These are phyloP conservation scores for Rhincodon typus DNA, from an alignment of 2,797 vertebrate species.

Conservation along the genomic window DNA sequence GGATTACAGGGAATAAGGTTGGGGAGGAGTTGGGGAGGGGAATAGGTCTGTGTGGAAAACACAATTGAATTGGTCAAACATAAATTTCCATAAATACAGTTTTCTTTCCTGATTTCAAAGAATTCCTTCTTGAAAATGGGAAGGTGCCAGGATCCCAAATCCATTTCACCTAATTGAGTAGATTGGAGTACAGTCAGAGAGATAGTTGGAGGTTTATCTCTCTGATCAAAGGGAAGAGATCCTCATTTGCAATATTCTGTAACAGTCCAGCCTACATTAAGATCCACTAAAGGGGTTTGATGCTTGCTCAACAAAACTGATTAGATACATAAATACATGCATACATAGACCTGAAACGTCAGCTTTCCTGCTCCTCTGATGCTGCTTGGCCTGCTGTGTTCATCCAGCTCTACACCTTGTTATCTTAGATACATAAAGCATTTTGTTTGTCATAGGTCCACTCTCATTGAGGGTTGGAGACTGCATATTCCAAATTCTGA, in stretches of 20 bases:
- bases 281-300: neutral
- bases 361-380: no score
- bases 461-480: neutral
- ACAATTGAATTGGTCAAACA: neutral
- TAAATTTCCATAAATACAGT: neutral
- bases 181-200: neutral
- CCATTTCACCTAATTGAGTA: neutral
- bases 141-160: neutral
- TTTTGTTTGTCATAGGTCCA: neutral
- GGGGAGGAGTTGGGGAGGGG: no score
- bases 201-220: neutral
- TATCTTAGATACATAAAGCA: no score
- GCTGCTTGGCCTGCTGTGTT: no score
- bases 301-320: neutral
- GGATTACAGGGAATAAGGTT: no score
- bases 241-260: neutral
- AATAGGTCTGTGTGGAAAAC: neutral
- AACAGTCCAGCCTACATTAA: neutral
- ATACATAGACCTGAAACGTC: no score
- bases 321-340: no score
- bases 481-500: neutral
- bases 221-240: neutral
- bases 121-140: neutral
- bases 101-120: neutral
- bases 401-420: no score